phyloP scores from a whole-genome alignment of 1,140 invertebrate genomes.

The Camponotus pennsylvanicus region DNA sequence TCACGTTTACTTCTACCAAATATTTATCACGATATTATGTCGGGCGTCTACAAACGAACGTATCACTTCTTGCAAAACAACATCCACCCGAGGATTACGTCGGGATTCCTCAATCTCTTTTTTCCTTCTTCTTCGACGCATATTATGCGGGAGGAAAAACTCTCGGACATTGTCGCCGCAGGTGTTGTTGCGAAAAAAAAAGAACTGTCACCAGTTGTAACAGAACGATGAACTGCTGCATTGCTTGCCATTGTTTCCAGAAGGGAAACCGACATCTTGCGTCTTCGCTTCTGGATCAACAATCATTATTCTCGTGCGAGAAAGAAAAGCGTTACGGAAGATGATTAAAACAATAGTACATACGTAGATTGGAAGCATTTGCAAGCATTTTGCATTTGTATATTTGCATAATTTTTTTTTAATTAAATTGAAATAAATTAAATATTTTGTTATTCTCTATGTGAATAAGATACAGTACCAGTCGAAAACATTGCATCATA shows the following conservation, averaged over 20 bases:
- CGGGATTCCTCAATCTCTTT: conserved; percentile 7
- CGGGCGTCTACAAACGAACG: conserved; percentile 2
- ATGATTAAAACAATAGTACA: conserved; percentile 11
- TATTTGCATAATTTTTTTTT: not conserved
- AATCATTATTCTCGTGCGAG: not conserved
- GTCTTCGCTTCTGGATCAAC: conserved; percentile 13
- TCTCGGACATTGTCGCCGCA: conserved; percentile 32
- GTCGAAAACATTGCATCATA: too few relatives aligned
- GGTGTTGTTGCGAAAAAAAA: conserved; percentile 15
- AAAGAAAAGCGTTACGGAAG: conserved; percentile 5
- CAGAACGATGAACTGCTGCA: conserved; percentile 17
- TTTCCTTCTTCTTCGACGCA: not conserved
- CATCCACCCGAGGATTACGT: conserved; percentile 14
- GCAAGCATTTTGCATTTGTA: too few relatives aligned
- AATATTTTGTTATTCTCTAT: not conserved
- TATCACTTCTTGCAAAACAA: conserved; percentile 11
- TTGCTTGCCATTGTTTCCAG: conserved; percentile 48
- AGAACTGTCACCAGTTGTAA: conserved; percentile 2
- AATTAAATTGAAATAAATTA: not conserved
- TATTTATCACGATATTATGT: conserved; percentile 41
- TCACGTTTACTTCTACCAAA: conserved; percentile 50
- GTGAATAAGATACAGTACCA: too few relatives aligned
- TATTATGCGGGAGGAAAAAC: not conserved
- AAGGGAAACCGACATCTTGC: conserved; percentile 44
- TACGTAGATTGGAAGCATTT: not conserved